Evolutionary conservation across 2,888 invertebrate species (phyloP), one percentile per base, ranked within the genome.

Genomic region (Leucophenga maculata): DNA sequence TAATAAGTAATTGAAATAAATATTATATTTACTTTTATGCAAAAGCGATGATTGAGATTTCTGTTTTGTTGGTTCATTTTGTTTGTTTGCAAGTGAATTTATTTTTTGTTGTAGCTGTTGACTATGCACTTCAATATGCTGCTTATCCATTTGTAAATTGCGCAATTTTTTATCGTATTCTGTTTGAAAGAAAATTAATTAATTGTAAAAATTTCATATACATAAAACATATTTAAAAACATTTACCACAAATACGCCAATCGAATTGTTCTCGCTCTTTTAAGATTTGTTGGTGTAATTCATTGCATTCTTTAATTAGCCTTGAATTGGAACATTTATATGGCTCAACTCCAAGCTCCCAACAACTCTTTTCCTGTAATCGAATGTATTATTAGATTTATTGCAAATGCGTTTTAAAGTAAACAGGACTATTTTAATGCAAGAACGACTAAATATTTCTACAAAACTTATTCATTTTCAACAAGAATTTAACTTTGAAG

Each of bases 261-360:
- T 93, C 90, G 87, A 90, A 90, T 74, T 92, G 90, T 83, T 95
- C 94, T 79, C 91, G 92, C 62, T 91, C 88, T 79, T 91, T 90
- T 69, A 94, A 89, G 70, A 93, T 89, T 80, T 93, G 91, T 77
- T 90, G 88, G 84, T 95, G 93, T 65, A 95, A 88, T 78, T 92
- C 90, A 88, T 94, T 95, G 83, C 93, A 93, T 89, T 95, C 94
- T 86, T 92, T 91, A 69, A 94, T 91, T 62, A 95, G 89, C 86
- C 92, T 93, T 32, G 93, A 92, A 88, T 95, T 95, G 83, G 95
- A 95, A 86, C 93, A 93, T 89, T 93, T 94, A 81, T 94, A 95
- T 0, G 95, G 94, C 86, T 95, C 94, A 50, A 92, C 91, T 77
- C 93, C 93, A 69, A 92, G 88, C 87, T 93, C 91, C 79, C 95